Evolutionary conservation across 2,113 vertebrate genomes (phyloP).

Genomic region (Antechinus stuartii): DNA sequence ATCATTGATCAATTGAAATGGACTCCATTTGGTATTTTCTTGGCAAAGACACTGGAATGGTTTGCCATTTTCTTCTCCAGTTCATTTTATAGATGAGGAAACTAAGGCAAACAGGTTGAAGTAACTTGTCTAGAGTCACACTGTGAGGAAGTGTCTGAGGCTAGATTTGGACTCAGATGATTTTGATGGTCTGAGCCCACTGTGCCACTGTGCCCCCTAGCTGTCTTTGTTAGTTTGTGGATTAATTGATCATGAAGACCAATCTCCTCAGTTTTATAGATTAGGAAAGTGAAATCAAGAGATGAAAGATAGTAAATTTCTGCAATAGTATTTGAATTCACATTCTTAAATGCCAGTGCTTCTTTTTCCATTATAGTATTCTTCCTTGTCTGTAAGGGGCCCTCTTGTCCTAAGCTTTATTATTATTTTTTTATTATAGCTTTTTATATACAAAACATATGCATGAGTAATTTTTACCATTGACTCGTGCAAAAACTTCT

Average conservation of each 20-base stretch:
- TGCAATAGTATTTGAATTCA: not conserved
- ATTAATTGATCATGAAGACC: not conserved
- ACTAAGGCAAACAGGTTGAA: not conserved
- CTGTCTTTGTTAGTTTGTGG: not conserved
- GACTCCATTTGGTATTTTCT: not conserved
- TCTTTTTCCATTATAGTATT: not conserved
- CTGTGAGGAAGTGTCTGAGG: not conserved
- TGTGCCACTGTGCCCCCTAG: not conserved
- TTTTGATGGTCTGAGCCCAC: not conserved
- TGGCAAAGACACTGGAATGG: not conserved
- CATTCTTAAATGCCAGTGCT: not conserved
- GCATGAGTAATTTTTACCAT: too few species aligned
- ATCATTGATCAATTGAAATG: too few species aligned
- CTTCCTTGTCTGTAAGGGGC: not conserved
- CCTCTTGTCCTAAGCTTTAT: not conserved
- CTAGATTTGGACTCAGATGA: not conserved
- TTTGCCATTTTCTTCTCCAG: not conserved
- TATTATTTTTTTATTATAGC: too few species aligned
- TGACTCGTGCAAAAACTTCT: too few species aligned
- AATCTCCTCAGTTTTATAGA: not conserved
- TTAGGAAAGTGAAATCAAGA: not conserved
- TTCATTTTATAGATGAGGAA: not conserved
- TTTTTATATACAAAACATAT: too few species aligned
- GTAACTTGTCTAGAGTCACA: not conserved
- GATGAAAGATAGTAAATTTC: not conserved